Conservation (phyloP, 2,888 invertebrate species). For the Pristionchus mayeri region DNA sequence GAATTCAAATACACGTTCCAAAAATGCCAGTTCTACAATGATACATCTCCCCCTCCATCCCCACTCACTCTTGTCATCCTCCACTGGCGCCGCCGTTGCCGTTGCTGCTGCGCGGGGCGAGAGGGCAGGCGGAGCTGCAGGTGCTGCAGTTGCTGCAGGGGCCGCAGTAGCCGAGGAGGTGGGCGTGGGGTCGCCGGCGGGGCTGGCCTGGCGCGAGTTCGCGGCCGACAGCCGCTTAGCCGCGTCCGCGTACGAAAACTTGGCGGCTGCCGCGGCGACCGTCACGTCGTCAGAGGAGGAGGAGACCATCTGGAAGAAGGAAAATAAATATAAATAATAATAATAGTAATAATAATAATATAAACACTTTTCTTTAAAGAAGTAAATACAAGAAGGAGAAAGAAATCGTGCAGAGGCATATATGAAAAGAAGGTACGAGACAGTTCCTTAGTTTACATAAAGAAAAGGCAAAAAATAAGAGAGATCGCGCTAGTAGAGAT, state of each 20-base stretch:
- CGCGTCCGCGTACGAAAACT: constrained; percentile 49
- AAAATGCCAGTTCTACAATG: too few relatives aligned
- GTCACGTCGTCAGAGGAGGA: constrained; percentile 30
- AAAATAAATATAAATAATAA: background rate
- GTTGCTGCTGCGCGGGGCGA: background rate
- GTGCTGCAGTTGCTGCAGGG: background rate
- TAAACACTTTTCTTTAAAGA: background rate
- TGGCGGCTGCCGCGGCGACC: background rate
- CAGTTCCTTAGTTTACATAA: too few relatives aligned
- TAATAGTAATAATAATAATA: background rate
- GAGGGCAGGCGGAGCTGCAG: background rate
- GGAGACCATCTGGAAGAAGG: constrained; percentile 9
- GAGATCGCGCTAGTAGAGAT: too few relatives aligned
- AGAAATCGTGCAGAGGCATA: too few relatives aligned
- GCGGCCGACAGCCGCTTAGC: constrained; percentile 45
- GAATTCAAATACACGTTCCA: too few relatives aligned
- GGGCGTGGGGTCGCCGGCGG: background rate
- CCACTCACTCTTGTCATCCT: background rate
- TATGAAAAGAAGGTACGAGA: too few relatives aligned
- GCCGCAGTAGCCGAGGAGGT: background rate
- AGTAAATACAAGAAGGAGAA: background rate
- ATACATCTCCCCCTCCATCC: background rate
- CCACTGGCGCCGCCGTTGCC: background rate
- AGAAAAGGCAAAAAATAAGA: too few relatives aligned
- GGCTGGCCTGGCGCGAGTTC: constrained; percentile 28